These are phyloP conservation scores for Adela reaumurella DNA, from an alignment of 2,888 invertebrate species.

Conservation along the genomic window DNA sequence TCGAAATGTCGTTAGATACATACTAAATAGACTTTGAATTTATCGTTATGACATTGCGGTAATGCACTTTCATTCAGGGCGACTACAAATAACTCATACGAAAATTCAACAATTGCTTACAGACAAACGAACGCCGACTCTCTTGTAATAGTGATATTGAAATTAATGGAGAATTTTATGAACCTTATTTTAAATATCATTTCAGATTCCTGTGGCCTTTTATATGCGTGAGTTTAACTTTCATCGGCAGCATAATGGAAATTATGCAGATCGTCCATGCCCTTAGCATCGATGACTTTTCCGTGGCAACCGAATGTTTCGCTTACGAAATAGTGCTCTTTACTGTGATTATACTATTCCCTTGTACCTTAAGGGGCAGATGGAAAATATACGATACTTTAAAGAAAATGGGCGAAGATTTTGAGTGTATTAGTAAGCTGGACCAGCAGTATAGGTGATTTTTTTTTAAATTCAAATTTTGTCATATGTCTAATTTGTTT, in stretches of 20 bases:
- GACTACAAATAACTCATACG: no score
- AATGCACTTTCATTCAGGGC: no score
- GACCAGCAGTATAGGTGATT: conserved; percentile 23
- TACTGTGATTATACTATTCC: conserved; percentile 19
- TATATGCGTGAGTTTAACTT: conserved; percentile 13
- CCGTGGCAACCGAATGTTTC: conserved; percentile 29
- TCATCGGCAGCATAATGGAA: conserved; percentile 18
- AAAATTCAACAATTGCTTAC: no score
- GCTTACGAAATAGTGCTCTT: conserved; percentile 23
- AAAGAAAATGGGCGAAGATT: conserved; percentile 25
- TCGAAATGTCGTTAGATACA: no score
- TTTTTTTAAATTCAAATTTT: not conserved
- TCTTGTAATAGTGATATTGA: no score
- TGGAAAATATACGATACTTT: conserved; percentile 18
- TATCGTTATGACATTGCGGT: no score
- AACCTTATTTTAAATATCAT: not conserved
- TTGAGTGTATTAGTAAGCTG: conserved; percentile 21
- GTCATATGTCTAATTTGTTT: no score
- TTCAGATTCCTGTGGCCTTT: conserved; percentile 25
- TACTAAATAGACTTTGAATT: no score
- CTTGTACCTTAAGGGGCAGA: conserved; percentile 18
- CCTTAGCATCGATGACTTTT: conserved; percentile 19
- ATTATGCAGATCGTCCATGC: conserved; percentile 20
- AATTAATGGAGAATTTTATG: no score
- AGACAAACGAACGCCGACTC: no score